These are phyloP conservation scores for Aromia moschata DNA, from an alignment of 2,888 invertebrate species.

Conservation along the genomic window DNA sequence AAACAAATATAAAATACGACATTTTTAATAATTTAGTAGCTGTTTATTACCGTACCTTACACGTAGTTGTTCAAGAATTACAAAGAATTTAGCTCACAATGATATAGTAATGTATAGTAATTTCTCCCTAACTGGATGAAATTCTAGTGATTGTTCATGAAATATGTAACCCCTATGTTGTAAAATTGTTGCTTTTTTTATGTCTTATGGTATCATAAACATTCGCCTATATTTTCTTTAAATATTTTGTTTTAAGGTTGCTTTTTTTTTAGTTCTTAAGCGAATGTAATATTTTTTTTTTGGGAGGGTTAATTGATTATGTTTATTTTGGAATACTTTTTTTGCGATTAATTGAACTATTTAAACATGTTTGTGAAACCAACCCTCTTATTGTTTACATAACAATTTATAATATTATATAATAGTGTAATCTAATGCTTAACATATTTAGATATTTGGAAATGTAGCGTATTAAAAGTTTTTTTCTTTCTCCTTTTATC, in stretches of 20 bases:
- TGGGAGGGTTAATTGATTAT: conserved; percentile 37
- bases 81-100: conserved; percentile 52
- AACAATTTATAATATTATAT: conserved; percentile 43
- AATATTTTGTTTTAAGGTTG: conserved; percentile 34
- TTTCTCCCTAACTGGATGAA: conserved; percentile 45
- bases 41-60: conserved; percentile 45
- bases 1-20: conserved; percentile 26
- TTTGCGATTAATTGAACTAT: conserved; percentile 26
- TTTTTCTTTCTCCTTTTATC: conserved; percentile 42
- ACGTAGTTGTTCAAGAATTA: conserved; percentile 47
- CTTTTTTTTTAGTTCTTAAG: conserved; percentile 46
- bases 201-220: conserved; percentile 33
- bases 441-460: conserved; percentile 55
- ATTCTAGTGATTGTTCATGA: conserved; percentile 49
- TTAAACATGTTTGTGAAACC: conserved; percentile 15
- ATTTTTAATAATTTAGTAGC: conserved; percentile 49
- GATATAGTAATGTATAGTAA: conserved; percentile 50
- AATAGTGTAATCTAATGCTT: conserved; percentile 52
- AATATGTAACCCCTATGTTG: conserved; percentile 47
- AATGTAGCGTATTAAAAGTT: conserved; percentile 47
- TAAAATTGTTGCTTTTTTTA: conserved; percentile 45
- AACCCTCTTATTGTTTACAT: conserved; percentile 40
- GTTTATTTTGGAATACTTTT: conserved; percentile 38
- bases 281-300: conserved; percentile 44
- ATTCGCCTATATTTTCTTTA: conserved; percentile 29